Evolutionary conservation across 2,113 vertebrate species (phyloP), one percentile per base, ranked within the genome.

Genomic region (Pomatostomus ruficeps): DNA sequence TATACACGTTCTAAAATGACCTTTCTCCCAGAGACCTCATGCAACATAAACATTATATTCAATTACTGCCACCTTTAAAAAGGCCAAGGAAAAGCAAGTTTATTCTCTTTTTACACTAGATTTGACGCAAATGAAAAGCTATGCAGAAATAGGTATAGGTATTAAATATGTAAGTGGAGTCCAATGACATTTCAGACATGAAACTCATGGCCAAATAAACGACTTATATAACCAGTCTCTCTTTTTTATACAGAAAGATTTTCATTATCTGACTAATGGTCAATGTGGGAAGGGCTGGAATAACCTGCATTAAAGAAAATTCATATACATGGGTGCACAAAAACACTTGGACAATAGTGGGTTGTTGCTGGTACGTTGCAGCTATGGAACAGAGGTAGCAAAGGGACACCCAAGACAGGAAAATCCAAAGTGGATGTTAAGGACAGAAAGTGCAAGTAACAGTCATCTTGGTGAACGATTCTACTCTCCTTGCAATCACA

Each of bases 261-360:
- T 85, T 81, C 38, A 81, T 66, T 46, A 42, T 61, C 72, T 51
- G 26, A 57, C 62, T 55, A 74, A 74, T 8, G 7, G 40, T 38
- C 26, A 94, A 67, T 2, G 9, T 38, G 26, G 3, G 9, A 61
- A n/a, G 10, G 11, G 28, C 38, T 75, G 40, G 65, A 89, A 84
- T 31, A 67, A 12, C 25, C 43, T 23, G 19, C 26, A 35, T 18
- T n/a, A 46, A 89, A 71, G 25, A 46, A 71, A 87, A 71, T 10
- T 43, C 0, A 0, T 4, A 17, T 7, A 81, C 1, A 12, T 5
- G 19, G 10, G 14, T 77, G 40, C 22, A 81, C 63, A 65, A 43
- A 67, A 77, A 36, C 42, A 61, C n/a, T 49, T 59, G 40, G 48
- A 65, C 1, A 3, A 49, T 10, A 77, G 28, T 6, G 12, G 25